phyloP scores from a whole-genome alignment of 2,113 vertebrate genomes.

The Pelecanoides urinatrix region DNA sequence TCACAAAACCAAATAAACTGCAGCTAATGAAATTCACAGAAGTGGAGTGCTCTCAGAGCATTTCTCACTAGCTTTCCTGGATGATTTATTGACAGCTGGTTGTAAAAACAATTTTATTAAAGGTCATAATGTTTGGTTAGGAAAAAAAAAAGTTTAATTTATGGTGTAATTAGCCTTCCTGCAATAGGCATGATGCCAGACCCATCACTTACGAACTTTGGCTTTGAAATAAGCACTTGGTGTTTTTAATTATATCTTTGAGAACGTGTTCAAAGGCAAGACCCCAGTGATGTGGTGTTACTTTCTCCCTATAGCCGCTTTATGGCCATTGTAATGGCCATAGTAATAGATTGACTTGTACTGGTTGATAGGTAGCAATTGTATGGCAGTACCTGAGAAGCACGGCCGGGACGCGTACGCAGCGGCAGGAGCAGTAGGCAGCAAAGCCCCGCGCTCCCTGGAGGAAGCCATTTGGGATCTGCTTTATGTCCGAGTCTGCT shows the following conservation, averaged over 20 bases:
- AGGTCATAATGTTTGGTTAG: slow-evolving; percentile 79
- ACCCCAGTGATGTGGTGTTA: slow-evolving; percentile 51
- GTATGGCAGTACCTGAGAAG: neutral
- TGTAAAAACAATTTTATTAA: slow-evolving; percentile 90
- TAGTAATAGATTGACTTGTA: slow-evolving; percentile 61
- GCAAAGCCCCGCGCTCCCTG: neutral
- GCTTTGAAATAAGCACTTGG: slow-evolving; percentile 70
- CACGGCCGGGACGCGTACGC: neutral
- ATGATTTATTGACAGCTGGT: slow-evolving; percentile 85
- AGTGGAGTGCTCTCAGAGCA: slow-evolving; percentile 70
- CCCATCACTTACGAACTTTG: slow-evolving; percentile 65
- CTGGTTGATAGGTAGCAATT: slow-evolving; percentile 3
- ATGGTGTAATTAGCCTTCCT: slow-evolving; percentile 84
- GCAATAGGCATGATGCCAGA: slow-evolving; percentile 75
- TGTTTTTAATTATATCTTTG: slow-evolving; percentile 80
- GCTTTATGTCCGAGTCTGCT: neutral
- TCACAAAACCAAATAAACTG: slow-evolving; percentile 79
- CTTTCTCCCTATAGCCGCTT: slow-evolving; percentile 70
- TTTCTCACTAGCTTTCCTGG: slow-evolving; percentile 73
- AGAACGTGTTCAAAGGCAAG: slow-evolving; percentile 55
- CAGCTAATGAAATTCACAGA: slow-evolving; percentile 82
- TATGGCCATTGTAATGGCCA: slow-evolving; percentile 65
- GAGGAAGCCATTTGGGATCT: neutral
- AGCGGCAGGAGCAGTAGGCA: neutral
- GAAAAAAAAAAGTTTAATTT: slow-evolving; percentile 76